Base-by-base conservation (phyloP, 2,113 vertebrate species). In the Aegotheles bennettii region DNA sequence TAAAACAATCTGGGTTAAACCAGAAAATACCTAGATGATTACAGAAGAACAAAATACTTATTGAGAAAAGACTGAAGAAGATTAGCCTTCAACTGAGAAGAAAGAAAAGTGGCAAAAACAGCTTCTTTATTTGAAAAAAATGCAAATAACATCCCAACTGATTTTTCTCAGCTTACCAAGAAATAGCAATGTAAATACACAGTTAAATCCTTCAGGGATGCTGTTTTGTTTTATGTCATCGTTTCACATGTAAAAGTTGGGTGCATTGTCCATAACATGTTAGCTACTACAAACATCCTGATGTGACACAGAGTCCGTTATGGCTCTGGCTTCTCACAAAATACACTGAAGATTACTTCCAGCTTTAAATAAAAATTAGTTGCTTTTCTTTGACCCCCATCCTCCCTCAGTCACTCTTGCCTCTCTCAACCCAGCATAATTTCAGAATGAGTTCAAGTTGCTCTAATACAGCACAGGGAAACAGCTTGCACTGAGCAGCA, bases 401-500 rank as follows among this genome's bases (percentile, higher is more conserved):
- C 17, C 50, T 85, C 21, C 26, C 38, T 76, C 17, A 38, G 14
- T 67, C 63, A 69, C 59, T 83, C 45, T 10, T 17, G 20, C 12
- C 38, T 10, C 26, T 74, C 40, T 94, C 42, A 92, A 59, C 8
- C 12, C 38, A 90, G 35, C 8, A 78, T 43, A 67, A 93, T 90
- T 93, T 94, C 83, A 90, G 45, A 83, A 69, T 1, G 5, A 88
- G 54, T 88, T 88, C 71, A 84, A 84, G 68, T 67, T 89, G 42
- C 38, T 87, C 16, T 68, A 86, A 68, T 24, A 70, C 8, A 94
- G 71, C 14, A 57, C 4, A 16, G 35, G 29, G 68, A 92, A 88
- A 90, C 60, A 86, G 83, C 80, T 81, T 91, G 42, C 40, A 71
- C 15, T 64, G 42, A 96, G 73, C 91, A 92, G 86, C 64, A 89